These are phyloP conservation scores for Drosophila parvula DNA, from an alignment of 1,140 invertebrate species.

Conservation along the genomic window DNA sequence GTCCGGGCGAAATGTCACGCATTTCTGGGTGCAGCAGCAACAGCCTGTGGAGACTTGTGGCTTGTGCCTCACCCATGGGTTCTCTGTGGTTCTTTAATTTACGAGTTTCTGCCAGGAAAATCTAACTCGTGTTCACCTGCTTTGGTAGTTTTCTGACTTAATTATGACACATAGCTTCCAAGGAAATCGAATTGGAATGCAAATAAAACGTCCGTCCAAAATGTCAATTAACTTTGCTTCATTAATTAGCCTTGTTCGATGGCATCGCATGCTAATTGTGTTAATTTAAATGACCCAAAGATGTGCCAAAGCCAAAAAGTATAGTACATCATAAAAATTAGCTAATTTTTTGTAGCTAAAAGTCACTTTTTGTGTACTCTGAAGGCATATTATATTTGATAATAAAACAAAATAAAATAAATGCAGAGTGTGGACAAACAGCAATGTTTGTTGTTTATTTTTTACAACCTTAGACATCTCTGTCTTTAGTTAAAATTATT, in stretches of 20 bases:
- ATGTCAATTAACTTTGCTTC: conserved; percentile 45
- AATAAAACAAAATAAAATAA: not conserved
- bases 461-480: not conserved
- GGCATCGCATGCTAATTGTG: conserved; percentile 22
- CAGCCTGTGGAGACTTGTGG: conserved; percentile 29
- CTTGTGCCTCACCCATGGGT: conserved; percentile 60
- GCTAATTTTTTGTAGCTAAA: not conserved
- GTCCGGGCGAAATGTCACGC: conserved; percentile 71
- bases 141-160: conserved; percentile 40
- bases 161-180: conserved; percentile 46
- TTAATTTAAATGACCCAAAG: conserved; percentile 58
- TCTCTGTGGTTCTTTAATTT: conserved; percentile 4
- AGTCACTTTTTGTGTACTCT: conserved; percentile 11
- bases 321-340: conserved; percentile 18
- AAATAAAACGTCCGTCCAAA: conserved; percentile 4
- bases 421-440: not conserved
- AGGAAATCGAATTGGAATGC: conserved; percentile 24
- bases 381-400: not conserved
- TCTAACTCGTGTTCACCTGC: conserved; percentile 36
- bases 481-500: not conserved
- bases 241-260: conserved; percentile 47
- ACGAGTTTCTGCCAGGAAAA: conserved; percentile 2
- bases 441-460: no score
- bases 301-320: conserved; percentile 13
- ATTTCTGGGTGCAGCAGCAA: conserved; percentile 66